Evolutionary conservation across 2,797 vertebrate genomes (phyloP), one percentile per base, ranked within the genome.

Genomic region (Lagodon rhomboides): DNA sequence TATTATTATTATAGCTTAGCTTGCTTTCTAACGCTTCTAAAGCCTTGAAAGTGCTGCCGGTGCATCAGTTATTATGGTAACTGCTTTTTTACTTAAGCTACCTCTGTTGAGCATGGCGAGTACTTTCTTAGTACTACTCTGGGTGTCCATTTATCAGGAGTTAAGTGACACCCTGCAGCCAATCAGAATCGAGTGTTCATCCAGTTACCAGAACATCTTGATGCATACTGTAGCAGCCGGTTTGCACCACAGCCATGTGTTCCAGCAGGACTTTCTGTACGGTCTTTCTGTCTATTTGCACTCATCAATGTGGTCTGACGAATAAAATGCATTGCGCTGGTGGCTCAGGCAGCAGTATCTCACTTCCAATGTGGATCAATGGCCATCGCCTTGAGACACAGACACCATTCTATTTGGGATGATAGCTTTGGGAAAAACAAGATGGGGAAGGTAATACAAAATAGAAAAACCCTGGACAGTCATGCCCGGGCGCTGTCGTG

Each of bases 351-450:
- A 73, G 85, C 65, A 76, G 88, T 68, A 56, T 93, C 91, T 93
- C 84, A 83, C 89, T 89, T 90, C 83, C 89, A 92, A 56, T 91
- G 79, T 89, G 93, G 89, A 94, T 94, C 94, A 93, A 94, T 94
- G 90, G 80, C 74, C 68, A 74, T 87, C 54, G 89, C 89, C 93
- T 91, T 88, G 90, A 93, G 93, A 91, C 79, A 80, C 80, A 90
- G 91, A 92, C 89, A 89, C 86, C 85, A 91, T 92, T 93, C 89
- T 91, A 88, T 94, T 93, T 92, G 89, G 84, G 89, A 89, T 89
- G 90, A 93, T 91, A 82, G 92, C 90, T 91, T 63, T 51, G 84
- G 91, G 87, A 79, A 80, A 89, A 90, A 93, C 88, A 93, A 94
- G 85, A 88, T 84, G 77, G 87, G 75, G 83, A 85, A 89, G 88